Percentiles rank a stretch among this genome's conserved stretches.
These are phyloP conservation scores for Parnassius glacialis DNA, from an alignment of 2,888 invertebrate genomes.

Conservation along the genomic window DNA sequence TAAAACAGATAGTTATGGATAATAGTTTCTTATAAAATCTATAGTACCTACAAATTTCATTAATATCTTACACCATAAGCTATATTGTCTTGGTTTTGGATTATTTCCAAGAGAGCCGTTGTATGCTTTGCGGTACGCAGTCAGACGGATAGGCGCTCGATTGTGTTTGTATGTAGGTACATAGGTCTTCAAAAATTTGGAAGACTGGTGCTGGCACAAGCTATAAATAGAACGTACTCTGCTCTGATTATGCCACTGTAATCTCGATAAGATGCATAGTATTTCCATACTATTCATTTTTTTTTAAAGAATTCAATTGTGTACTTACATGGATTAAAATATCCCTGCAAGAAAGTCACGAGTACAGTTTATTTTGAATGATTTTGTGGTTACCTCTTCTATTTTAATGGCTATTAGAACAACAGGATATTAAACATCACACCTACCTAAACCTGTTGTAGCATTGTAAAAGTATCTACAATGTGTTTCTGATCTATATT, in stretches of 20 bases:
- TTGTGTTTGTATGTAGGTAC: slow-evolving; percentile 15
- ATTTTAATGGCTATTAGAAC: slow-evolving; percentile 14
- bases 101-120: slow-evolving; percentile 17
- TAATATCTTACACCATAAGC: background rate
- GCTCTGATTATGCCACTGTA: background rate
- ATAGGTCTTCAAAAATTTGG: background rate
- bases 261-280: too few relatives aligned
- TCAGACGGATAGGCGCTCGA: slow-evolving; percentile 12
- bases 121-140: slow-evolving; percentile 8
- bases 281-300: too few relatives aligned
- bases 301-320: too few relatives aligned
- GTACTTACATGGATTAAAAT: too few relatives aligned
- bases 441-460: slow-evolving; percentile 4
- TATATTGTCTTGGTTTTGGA: slow-evolving; percentile 20
- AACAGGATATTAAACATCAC: slow-evolving; percentile 14
- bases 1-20: too few relatives aligned
- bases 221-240: background rate
- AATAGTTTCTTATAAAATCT: too few relatives aligned
- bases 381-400: background rate
- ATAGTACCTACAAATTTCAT: too few relatives aligned
- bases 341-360: too few relatives aligned
- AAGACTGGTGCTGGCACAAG: slow-evolving; percentile 6
- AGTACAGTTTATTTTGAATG: too few relatives aligned
- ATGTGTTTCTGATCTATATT: slow-evolving; percentile 5
- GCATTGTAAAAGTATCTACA: slow-evolving; percentile 17